Evolutionary conservation across 2,888 invertebrate species (phyloP).

Genomic region (Eupeodes latifasciatus): DNA sequence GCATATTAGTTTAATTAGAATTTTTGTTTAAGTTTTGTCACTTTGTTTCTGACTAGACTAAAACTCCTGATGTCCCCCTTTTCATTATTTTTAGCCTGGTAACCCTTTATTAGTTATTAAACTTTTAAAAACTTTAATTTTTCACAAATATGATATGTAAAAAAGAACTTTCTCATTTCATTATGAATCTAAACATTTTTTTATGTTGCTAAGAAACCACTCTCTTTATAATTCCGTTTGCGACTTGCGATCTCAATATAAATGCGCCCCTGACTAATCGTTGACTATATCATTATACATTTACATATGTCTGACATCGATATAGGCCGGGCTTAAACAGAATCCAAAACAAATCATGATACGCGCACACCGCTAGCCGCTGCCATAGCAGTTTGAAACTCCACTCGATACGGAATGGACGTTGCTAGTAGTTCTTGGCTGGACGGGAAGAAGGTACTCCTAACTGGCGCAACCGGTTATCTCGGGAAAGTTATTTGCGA

Average conservation of each 20-base stretch:
- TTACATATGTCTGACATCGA: slow-evolving; percentile 46
- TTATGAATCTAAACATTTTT: no score
- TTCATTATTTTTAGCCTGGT: no score
- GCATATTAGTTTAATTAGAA: no score
- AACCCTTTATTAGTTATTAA: no score
- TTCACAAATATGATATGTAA: no score
- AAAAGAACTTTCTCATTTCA: no score
- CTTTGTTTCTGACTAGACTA: no score
- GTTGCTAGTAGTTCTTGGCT: slow-evolving; percentile 66
- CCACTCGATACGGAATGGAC: slow-evolving; percentile 67
- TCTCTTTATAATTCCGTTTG: no score
- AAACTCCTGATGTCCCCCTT: no score
- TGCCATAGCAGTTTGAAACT: slow-evolving; percentile 58
- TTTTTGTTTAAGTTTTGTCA: no score
- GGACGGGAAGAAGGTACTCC: slow-evolving; percentile 78
- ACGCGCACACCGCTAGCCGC: background rate
- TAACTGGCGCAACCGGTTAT: slow-evolving; percentile 78
- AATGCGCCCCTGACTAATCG: slow-evolving; percentile 6
- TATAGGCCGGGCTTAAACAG: slow-evolving; percentile 45
- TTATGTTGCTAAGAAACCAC: no score
- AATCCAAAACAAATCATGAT: slow-evolving; percentile 22
- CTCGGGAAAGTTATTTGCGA: slow-evolving; percentile 78
- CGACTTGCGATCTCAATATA: background rate
- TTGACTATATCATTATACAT: slow-evolving; percentile 15
- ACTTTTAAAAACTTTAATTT: no score